phyloP scores from a whole-genome alignment of 1,140 invertebrate species.

The Paralvinella palmiformis region DNA sequence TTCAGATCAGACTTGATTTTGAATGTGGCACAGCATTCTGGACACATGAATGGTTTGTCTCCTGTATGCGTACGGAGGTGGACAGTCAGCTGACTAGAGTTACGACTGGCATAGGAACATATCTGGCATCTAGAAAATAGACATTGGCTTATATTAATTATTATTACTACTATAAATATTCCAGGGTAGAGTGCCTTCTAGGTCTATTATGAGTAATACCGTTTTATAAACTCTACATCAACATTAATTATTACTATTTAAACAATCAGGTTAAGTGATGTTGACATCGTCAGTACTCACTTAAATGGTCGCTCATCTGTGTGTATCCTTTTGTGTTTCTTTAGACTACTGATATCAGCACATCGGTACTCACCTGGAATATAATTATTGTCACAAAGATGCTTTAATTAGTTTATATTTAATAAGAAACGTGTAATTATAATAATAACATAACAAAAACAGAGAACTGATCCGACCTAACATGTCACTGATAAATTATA shows the following conservation, averaged over 20 bases:
- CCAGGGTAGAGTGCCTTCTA: not conserved
- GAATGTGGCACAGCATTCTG: conserved; percentile 56
- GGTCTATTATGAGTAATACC: not conserved
- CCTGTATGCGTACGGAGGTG: conserved; percentile 64
- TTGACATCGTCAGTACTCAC: conserved; percentile 28
- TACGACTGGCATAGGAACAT: conserved; percentile 50
- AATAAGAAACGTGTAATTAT: too few relatives aligned
- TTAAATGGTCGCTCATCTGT: conserved; percentile 89
- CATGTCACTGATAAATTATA: too few relatives aligned
- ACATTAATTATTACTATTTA: not conserved
- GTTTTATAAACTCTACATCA: not conserved
- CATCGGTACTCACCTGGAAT: conserved; percentile 32
- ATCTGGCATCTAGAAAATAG: conserved; percentile 48
- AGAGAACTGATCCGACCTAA: too few relatives aligned
- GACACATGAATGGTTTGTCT: conserved; percentile 61
- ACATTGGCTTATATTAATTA: not conserved
- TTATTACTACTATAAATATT: not conserved
- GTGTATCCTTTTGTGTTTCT: conserved; percentile 94
- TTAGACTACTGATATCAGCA: conserved; percentile 89
- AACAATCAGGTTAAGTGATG: not conserved
- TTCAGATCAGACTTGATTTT: conserved; percentile 58
- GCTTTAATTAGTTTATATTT: too few relatives aligned
- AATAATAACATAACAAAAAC: too few relatives aligned
- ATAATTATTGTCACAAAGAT: too few relatives aligned
- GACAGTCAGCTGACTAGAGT: conserved; percentile 53